phyloP scores from a whole-genome alignment of 2,888 invertebrate genomes.

The Ormyrus nitidulus region DNA sequence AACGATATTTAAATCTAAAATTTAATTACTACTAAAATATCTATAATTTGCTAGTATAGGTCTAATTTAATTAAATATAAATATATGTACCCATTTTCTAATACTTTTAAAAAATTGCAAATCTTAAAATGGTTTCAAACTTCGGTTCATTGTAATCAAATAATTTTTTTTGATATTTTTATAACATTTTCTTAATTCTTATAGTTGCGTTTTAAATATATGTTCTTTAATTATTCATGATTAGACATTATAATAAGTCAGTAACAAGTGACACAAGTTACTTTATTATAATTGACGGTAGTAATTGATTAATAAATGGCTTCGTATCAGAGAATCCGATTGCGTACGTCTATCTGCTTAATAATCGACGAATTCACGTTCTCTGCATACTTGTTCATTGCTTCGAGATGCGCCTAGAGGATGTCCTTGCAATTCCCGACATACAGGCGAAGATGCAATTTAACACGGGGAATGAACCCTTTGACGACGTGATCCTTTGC shows the following conservation, averaged over 20 bases:
- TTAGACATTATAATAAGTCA: background rate
- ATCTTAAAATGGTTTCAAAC: too few species aligned
- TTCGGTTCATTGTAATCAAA: background rate
- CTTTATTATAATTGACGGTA: too few species aligned
- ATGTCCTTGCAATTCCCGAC: slow-evolving; percentile 67
- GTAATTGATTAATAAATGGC: too few species aligned
- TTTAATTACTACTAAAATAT: too few species aligned
- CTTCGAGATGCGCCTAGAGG: slow-evolving; percentile 66
- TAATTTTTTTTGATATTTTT: background rate
- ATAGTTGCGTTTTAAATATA: background rate
- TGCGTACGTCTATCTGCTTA: background rate
- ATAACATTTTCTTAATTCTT: slow-evolving; percentile 2
- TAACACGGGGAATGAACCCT: slow-evolving; percentile 67
- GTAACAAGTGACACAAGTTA: background rate
- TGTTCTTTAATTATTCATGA: background rate
- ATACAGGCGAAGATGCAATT: slow-evolving; percentile 70
- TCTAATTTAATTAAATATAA: too few species aligned
- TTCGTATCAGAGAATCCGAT: too few species aligned
- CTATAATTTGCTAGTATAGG: too few species aligned
- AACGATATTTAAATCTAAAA: too few species aligned
- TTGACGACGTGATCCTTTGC: slow-evolving; percentile 67
- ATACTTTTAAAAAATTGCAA: too few species aligned
- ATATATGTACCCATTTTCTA: too few species aligned
- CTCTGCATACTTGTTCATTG: slow-evolving; percentile 64
- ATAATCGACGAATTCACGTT: background rate